Percentiles rank a stretch among this genome's conserved stretches.
Evolutionary conservation across 92 coral and sea anemone genomes (phyloP).

Genomic region (Epizoanthus fatuus): DNA sequence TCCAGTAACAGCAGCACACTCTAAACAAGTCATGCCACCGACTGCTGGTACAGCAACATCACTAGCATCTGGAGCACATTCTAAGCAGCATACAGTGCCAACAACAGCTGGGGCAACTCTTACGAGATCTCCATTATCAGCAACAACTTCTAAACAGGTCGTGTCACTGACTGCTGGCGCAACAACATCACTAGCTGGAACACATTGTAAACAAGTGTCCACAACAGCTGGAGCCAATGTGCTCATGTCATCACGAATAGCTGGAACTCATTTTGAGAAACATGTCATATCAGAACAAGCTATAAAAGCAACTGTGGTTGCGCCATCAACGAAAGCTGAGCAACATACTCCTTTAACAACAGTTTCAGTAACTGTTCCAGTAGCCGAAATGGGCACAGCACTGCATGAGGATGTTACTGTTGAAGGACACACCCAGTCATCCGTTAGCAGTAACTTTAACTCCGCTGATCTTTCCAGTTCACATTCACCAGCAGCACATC

Average conservation of each 20-base stretch:
- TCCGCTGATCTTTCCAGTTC: not conserved
- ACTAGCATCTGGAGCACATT: not conserved
- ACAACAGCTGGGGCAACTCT: not conserved
- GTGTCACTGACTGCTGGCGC: not conserved
- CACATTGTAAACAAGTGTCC: not conserved
- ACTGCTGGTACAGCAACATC: not conserved
- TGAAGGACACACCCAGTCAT: not conserved
- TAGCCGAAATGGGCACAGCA: not conserved
- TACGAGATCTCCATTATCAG: not conserved
- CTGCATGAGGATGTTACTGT: not conserved
- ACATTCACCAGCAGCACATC: not conserved
- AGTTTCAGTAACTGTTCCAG: slow-evolving; percentile 12
- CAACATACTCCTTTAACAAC: not conserved
- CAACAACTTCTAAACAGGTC: not conserved
- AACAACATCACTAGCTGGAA: not conserved
- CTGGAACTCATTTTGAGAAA: not conserved
- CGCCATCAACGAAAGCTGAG: not conserved
- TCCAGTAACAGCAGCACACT: not conserved
- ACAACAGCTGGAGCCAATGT: not conserved
- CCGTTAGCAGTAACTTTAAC: not conserved
- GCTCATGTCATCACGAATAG: not conserved
- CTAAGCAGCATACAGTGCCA: not conserved
- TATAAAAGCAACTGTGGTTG: not conserved
- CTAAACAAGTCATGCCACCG: not conserved
- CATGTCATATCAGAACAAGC: not conserved